These are phyloP conservation scores for Psococerastis gibbosa DNA, from an alignment of 2,888 invertebrate genomes.

Conservation along the genomic window DNA sequence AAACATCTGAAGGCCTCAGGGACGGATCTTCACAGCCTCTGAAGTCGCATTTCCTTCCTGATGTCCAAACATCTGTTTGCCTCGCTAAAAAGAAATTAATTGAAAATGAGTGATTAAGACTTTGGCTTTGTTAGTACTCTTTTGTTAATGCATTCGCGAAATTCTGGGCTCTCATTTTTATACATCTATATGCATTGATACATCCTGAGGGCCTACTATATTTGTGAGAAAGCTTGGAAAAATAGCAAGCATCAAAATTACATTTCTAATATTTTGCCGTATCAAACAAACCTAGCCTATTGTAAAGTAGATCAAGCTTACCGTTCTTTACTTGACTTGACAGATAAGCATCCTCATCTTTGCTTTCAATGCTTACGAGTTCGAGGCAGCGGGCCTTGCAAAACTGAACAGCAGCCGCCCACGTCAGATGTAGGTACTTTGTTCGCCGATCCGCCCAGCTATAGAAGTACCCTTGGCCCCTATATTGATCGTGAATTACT, in stretches of 20 bases:
- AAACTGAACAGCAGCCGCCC: constrained; percentile 36
- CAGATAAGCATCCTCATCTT: constrained; percentile 70
- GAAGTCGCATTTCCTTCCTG: constrained; percentile 73
- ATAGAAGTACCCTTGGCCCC: constrained; percentile 50
- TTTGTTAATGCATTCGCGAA: too few relatives aligned
- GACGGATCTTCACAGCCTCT: constrained; percentile 62
- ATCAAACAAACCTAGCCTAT: background rate
- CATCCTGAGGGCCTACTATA: too few relatives aligned
- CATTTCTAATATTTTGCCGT: constrained; percentile 11
- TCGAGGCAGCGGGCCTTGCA: constrained; percentile 81
- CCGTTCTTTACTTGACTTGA: constrained; percentile 59
- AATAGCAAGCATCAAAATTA: too few relatives aligned
- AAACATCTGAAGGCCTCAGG: constrained; percentile 53
- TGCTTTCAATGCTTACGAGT: constrained; percentile 64
- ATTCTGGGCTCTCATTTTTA: too few relatives aligned
- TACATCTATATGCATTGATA: too few relatives aligned
- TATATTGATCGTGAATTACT: background rate
- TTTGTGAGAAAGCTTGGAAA: too few relatives aligned
- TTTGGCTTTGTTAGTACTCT: too few relatives aligned
- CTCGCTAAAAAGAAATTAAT: too few relatives aligned
- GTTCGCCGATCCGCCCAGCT: constrained; percentile 53
- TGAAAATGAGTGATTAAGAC: too few relatives aligned
- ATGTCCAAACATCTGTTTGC: constrained; percentile 88
- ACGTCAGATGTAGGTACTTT: background rate
- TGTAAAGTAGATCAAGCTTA: constrained; percentile 26